These are phyloP conservation scores for Zoanthus sociatus DNA, from an alignment of 92 coral and sea anemone species.

Conservation along the genomic window DNA sequence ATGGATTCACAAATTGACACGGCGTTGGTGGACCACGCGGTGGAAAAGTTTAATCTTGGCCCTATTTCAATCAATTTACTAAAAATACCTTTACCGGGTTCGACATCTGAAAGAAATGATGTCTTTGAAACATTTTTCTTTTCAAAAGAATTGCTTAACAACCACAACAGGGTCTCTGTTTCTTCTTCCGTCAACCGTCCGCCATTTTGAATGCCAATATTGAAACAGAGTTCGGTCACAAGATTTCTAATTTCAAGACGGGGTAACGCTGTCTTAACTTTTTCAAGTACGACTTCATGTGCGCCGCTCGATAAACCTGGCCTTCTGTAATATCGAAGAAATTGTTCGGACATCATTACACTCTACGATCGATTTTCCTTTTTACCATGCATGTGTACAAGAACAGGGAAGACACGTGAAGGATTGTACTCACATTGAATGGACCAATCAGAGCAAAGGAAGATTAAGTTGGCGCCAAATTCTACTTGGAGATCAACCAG, in stretches of 20 bases:
- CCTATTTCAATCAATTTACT: slow-evolving; percentile 82
- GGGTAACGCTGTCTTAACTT: slow-evolving; percentile 64
- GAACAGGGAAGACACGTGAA: slow-evolving; percentile 6
- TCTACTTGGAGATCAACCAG: too few species aligned
- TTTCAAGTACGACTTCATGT: slow-evolving; percentile 73
- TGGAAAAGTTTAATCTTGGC: slow-evolving; percentile 96
- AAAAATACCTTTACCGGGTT: slow-evolving; percentile 25
- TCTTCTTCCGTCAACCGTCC: slow-evolving; percentile 60
- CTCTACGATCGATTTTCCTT: background rate
- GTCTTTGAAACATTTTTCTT: slow-evolving; percentile 66
- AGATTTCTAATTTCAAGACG: slow-evolving; percentile 64
- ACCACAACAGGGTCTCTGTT: slow-evolving; percentile 68
- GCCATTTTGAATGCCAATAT: slow-evolving; percentile 72
- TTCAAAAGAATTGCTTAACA: slow-evolving; percentile 82
- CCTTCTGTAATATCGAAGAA: slow-evolving; percentile 76
- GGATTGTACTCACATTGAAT: slow-evolving; percentile 1
- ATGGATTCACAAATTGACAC: slow-evolving; percentile 92
- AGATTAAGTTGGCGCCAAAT: slow-evolving; percentile 36
- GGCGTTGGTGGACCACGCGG: slow-evolving; percentile 98
- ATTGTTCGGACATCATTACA: slow-evolving; percentile 57
- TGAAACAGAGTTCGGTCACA: slow-evolving; percentile 84
- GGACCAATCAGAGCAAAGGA: slow-evolving; percentile 30
- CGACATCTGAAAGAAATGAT: slow-evolving; percentile 61
- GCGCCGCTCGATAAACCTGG: slow-evolving; percentile 93
- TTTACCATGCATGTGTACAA: background rate